Percentiles rank a stretch among this genome's conserved stretches.
These are phyloP conservation scores for Lepus oiostolus DNA, from an alignment of 2,797 vertebrate species.

Conservation along the genomic window DNA sequence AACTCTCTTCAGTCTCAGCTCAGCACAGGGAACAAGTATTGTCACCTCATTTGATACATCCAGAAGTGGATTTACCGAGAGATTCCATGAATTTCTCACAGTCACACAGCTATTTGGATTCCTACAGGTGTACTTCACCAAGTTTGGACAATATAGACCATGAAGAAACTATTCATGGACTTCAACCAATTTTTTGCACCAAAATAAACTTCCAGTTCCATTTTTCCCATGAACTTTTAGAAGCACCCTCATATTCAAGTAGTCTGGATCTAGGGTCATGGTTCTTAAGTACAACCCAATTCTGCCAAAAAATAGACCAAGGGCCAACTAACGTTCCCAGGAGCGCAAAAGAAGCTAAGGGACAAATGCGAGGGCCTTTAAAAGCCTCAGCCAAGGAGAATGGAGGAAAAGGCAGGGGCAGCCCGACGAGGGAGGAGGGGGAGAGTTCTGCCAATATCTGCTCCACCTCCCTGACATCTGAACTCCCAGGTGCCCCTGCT, in stretches of 20 bases:
- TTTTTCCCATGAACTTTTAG: too few species aligned
- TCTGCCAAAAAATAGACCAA: conserved; percentile 42
- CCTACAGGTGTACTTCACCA: not conserved
- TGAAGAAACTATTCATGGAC: too few species aligned
- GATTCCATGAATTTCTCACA: not conserved
- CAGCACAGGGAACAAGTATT: not conserved
- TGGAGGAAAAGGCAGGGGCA: not conserved
- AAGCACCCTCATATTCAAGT: not conserved
- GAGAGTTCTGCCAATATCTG: not conserved
- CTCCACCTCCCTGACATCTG: not conserved
- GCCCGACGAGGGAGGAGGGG: not conserved
- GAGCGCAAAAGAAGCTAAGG: not conserved
- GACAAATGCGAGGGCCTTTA: conserved; percentile 1
- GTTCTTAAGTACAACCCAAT: conserved; percentile 19
- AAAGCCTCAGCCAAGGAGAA: not conserved
- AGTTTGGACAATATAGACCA: too few species aligned
- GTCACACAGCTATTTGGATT: not conserved
- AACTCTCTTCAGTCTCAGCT: conserved; percentile 42
- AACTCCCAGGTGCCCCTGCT: not conserved
- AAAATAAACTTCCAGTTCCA: too few species aligned
- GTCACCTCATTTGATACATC: conserved; percentile 23
- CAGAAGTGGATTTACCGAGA: conserved; percentile 36
- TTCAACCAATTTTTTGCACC: too few species aligned
- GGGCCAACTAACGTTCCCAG: not conserved
- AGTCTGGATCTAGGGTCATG: conserved; percentile 19